Base-by-base conservation (phyloP, 2,888 invertebrate genomes). In the Dasysyrphus tricinctus region DNA sequence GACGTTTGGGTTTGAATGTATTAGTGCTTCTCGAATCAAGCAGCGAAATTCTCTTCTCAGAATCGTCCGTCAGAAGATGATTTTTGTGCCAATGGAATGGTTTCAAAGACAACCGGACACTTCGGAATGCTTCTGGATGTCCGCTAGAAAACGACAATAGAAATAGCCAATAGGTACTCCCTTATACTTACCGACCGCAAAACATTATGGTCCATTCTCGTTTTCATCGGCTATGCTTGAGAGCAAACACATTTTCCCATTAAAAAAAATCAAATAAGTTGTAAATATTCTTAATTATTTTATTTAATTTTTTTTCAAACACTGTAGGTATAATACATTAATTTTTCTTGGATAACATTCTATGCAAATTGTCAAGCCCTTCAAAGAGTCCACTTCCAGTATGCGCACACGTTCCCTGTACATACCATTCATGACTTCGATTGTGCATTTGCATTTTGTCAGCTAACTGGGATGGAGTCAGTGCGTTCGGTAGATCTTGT, bases 401-500 rank as follows among this genome's bases (percentile, higher is more conserved):
- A 1, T 83, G 88, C 3, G 89, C 90, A 77, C 89, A 89, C 0
- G 88, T 88, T 24, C 80, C 88, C 8, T 89, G 88, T 9, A 89
- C 88, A 65, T 88, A 88, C 89, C 89, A 89, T 4, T 61, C 70
- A 56, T 89, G 89, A 24, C 78, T 88, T 56, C 89, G 56, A 7
- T 80, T 79, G 44, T 82, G 78, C 72, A 90, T 88, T 34, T 82
- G 75, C 73, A 90, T 80, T 32, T 85, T 85, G 29, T 88, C 75
- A 3, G 88, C 88, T 12, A 90, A 34, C 32, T 89, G 69, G 6
- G 78, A 84, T 14, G 89, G 88, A 9, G 79, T 69, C 39, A 90
- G 51, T 1, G 91, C 89, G 67, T 89, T 80, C 0, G 90, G 89
- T 54, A 91, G 63, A 88, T 91, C 91, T 73, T 91, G 91, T 72